phyloP scores from a whole-genome alignment of 2,888 invertebrate species.

The Drosophila greeni region DNA sequence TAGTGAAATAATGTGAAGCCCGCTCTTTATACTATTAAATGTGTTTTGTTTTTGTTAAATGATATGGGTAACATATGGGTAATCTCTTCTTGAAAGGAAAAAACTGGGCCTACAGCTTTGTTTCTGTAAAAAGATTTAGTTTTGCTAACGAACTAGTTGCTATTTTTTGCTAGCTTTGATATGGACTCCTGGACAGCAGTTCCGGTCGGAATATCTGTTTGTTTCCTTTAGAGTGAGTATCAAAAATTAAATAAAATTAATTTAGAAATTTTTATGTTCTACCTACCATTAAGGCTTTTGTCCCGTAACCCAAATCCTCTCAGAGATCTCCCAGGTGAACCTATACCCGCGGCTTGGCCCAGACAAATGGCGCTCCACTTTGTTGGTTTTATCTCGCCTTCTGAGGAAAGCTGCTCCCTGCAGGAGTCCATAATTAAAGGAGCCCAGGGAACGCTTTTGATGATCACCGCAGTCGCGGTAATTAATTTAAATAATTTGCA shows the following conservation, averaged over 20 bases:
- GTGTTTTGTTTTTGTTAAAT: conserved; percentile 4
- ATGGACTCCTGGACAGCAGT: too few species aligned
- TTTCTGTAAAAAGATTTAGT: too few species aligned
- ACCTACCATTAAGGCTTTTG: too few species aligned
- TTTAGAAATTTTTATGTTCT: too few species aligned
- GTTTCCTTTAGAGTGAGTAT: too few species aligned
- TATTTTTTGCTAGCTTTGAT: too few species aligned
- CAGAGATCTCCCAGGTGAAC: too few species aligned
- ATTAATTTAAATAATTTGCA: conserved; percentile 69
- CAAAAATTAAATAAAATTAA: too few species aligned
- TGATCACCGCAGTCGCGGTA: conserved; percentile 47
- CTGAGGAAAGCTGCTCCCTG: conserved; percentile 24
- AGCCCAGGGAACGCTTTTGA: conserved; percentile 42
- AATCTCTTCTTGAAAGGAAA: neutral
- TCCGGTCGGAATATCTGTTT: too few species aligned
- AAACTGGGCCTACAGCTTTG: neutral
- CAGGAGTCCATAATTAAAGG: conserved; percentile 56
- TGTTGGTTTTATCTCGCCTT: neutral
- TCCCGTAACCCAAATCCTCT: too few species aligned
- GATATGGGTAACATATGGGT: neutral
- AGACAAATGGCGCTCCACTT: neutral
- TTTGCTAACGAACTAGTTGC: too few species aligned
- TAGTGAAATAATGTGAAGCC: neutral
- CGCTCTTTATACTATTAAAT: neutral
- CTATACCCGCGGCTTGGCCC: too few species aligned